These are phyloP conservation scores for Pelosia muscerda DNA, from an alignment of 2,888 invertebrate species.

Conservation along the genomic window DNA sequence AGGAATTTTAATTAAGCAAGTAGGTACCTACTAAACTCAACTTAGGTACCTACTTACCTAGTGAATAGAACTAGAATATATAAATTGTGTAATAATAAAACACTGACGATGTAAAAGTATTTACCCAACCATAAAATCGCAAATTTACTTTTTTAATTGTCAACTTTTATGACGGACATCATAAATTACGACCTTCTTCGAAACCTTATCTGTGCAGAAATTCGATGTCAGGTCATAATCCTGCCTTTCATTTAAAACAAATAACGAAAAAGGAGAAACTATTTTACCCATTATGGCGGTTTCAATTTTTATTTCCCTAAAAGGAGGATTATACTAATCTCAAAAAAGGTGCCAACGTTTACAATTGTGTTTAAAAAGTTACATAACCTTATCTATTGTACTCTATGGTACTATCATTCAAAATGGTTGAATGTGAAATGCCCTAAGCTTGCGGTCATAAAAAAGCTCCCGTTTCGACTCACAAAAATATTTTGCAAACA, in stretches of 20 bases:
- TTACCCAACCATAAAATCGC: background rate
- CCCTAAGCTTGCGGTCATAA: background rate
- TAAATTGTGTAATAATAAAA: background rate
- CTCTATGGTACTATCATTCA: background rate
- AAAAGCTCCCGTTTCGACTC: background rate
- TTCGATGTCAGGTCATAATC: conserved; percentile 38
- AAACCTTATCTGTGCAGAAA: conserved; percentile 6
- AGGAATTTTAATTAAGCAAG: too few species aligned
- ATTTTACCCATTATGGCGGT: conserved; percentile 33
- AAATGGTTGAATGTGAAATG: background rate
- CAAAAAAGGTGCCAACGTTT: conserved; percentile 1
- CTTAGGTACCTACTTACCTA: too few species aligned
- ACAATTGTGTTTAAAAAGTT: conserved; percentile 11
- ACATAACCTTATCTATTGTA: conserved; percentile 3
- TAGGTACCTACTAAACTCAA: too few species aligned
- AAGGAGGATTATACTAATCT: conserved; percentile 9
- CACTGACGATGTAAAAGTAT: background rate
- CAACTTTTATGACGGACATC: background rate
- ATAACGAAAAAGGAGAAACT: conserved; percentile 13
- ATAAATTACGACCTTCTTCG: background rate
- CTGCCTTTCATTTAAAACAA: conserved; percentile 29
- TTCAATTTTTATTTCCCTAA: conserved; percentile 11
- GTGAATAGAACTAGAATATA: too few species aligned
- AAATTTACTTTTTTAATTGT: background rate
- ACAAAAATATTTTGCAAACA: background rate